Base-by-base conservation (phyloP, 2,797 vertebrate genomes). In the Kryptolebias ocellatus region DNA sequence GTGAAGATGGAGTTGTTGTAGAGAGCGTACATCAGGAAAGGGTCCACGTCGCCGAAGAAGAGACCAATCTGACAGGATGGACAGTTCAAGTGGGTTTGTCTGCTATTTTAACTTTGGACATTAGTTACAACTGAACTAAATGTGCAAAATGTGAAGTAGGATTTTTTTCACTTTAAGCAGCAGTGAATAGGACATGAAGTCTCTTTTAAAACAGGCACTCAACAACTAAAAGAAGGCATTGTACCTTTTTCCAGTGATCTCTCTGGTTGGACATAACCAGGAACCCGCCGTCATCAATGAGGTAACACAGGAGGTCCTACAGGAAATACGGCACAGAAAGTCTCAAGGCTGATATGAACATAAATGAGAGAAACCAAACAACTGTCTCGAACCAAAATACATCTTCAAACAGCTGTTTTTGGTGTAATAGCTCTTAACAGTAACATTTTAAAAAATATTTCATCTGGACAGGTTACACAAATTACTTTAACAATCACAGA, bases 251-350 rank as follows among this genome's bases (percentile, higher is more conserved):
- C 96, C 96, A 98, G 74, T 98, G 96, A 81, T 98, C 96, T 74
- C 96, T 95, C 91, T 99, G 97, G 91, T 99, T 99, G 76, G 98
- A 99, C 91, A 99, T 96, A 54, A 99, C 95, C 87, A 99, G 92
- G 88, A 99, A 99, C 10, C 98, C 98, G 0, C 98, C 98, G 0
- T 99, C 98, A 3, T 99, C 98, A 0, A 99, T 94, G 76, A 99
- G 95, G 80, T 99, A 97, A 16, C 98, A 99, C 75, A 98, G 94
- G 31, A 99, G 93, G 80, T 99, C 98, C 98, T 95, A 15, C 10
- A 71, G 4, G 67, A 20, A 66, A 71, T 37, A 67, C 1, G 1
- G n/a, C 45, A 56, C 16, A 50, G n/a, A 28, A 17, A 24, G 16
- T 44, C 18, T 28, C 20, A 44, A 18, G 49, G 45, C 20, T 51